Percentiles rank a stretch among this genome's conserved stretches.
Evolutionary conservation across 2,113 vertebrate species (phyloP).

Genomic region (Chamaetylas fuelleborni): DNA sequence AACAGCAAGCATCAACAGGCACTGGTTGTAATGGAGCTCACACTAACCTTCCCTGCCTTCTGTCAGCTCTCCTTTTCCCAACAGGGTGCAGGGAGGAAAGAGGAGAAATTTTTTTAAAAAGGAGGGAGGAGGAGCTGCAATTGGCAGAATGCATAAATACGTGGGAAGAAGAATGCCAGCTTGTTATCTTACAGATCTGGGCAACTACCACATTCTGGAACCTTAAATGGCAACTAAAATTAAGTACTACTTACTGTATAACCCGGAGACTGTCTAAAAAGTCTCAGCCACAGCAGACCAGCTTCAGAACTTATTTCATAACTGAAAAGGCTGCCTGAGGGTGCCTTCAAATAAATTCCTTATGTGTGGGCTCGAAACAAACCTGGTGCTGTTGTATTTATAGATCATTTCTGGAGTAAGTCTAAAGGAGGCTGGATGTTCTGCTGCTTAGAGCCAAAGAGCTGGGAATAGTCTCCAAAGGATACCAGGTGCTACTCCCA

Average conservation of each 20-base stretch:
- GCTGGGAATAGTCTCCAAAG: conserved; percentile 11
- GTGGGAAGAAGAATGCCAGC: neutral
- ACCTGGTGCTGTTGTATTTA: conserved; percentile 23
- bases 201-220: neutral
- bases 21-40: neutral
- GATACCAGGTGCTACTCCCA: conserved; percentile 9
- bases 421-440: conserved; percentile 17
- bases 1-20: neutral
- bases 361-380: conserved; percentile 33
- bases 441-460: neutral
- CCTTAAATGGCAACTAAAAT: neutral
- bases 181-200: neutral
- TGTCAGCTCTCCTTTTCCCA: neutral
- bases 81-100: neutral
- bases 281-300: neutral
- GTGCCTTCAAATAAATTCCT: conserved; percentile 52
- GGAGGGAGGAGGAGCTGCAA: neutral
- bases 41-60: neutral
- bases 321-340: conserved; percentile 35
- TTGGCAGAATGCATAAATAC: neutral
- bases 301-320: conserved; percentile 34
- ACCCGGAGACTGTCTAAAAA: neutral
- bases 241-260: neutral
- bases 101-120: neutral
- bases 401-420: conserved; percentile 39